Evolutionary conservation across 2,888 invertebrate genomes (phyloP).

Genomic region (Orthonevra nobilis): DNA sequence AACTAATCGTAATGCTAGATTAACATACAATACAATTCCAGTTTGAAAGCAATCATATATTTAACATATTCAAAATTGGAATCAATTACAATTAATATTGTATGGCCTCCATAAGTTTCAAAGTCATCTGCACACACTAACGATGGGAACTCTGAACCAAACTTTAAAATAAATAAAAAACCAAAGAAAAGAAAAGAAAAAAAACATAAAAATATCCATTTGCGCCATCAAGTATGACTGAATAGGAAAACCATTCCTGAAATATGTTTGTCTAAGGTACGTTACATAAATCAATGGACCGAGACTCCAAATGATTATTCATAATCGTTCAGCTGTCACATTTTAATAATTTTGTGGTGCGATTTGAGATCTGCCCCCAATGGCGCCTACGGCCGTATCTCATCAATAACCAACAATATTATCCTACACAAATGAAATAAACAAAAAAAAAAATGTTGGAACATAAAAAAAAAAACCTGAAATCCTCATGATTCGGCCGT

Average conservation of each 20-base stretch:
- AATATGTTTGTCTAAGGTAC: slow-evolving; percentile 58
- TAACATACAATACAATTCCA: too few species aligned
- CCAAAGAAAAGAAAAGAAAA: background rate
- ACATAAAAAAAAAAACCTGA: slow-evolving; percentile 51
- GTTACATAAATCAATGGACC: slow-evolving; percentile 72
- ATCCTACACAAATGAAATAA: slow-evolving; percentile 57
- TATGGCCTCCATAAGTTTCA: slow-evolving; percentile 1
- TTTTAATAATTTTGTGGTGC: slow-evolving; percentile 78
- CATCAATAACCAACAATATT: slow-evolving; percentile 76
- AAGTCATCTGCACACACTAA: background rate
- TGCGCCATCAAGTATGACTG: slow-evolving; percentile 17
- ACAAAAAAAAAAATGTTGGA: slow-evolving; percentile 18
- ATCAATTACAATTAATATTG: slow-evolving; percentile 11
- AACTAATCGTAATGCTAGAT: too few species aligned
- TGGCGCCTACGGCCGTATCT: slow-evolving; percentile 77
- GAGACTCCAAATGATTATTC: slow-evolving; percentile 75
- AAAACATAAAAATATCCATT: slow-evolving; percentile 1
- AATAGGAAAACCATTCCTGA: slow-evolving; percentile 45
- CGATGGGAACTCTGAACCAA: slow-evolving; percentile 21
- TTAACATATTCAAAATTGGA: too few species aligned
- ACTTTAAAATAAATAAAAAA: too few species aligned
- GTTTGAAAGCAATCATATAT: too few species aligned
- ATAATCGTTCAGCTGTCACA: slow-evolving; percentile 78
- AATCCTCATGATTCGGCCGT: slow-evolving; percentile 41
- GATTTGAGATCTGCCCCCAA: slow-evolving; percentile 76